phyloP scores from a whole-genome alignment of 1,140 invertebrate genomes.

The Euura lappo region DNA sequence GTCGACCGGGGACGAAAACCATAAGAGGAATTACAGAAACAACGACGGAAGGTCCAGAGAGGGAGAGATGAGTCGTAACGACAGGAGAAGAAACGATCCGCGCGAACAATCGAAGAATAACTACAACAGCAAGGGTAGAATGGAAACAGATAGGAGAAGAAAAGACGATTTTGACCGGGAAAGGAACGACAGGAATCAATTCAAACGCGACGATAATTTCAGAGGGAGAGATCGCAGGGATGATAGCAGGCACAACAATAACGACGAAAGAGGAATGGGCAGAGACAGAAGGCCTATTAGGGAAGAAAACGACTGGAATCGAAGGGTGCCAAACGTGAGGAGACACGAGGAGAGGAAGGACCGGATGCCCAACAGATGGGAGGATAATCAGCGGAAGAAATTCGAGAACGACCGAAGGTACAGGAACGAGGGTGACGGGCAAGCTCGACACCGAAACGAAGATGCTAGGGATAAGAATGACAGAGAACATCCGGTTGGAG shows the following conservation, averaged over 20 bases:
- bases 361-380: background rate
- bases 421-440: background rate
- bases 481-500: background rate
- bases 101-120: background rate
- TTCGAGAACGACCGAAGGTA: background rate
- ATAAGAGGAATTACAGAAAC: background rate
- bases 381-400: slow-evolving; percentile 8
- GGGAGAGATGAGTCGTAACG: background rate
- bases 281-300: slow-evolving; percentile 1
- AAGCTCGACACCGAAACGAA: background rate
- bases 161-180: slow-evolving; percentile 1
- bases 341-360: background rate
- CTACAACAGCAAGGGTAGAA: background rate
- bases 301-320: background rate
- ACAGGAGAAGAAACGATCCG: background rate
- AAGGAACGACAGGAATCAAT: background rate
- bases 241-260: slow-evolving; percentile 4
- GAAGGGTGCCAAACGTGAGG: background rate
- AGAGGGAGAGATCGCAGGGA: slow-evolving; percentile 3
- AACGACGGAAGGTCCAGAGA: background rate
- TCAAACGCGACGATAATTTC: background rate
- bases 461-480: background rate
- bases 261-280: background rate
- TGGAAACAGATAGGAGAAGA: background rate
- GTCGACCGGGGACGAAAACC: background rate